Evolutionary conservation across 1,140 invertebrate species (phyloP).

Genomic region (Augochlora pura): DNA sequence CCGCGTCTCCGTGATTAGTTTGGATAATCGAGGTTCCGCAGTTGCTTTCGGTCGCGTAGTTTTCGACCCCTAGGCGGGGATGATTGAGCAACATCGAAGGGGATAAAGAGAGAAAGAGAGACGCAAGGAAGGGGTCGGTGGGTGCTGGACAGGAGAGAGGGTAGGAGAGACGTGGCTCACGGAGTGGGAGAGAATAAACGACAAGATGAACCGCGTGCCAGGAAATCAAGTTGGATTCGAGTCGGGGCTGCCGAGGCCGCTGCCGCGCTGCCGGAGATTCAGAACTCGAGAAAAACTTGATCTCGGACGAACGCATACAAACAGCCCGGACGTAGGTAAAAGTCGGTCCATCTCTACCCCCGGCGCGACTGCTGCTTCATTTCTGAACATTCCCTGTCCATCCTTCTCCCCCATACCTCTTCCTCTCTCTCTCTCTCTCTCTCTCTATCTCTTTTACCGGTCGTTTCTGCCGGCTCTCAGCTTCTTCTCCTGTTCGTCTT

Average conservation of each 20-base stretch:
- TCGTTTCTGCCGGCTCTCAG: too few relatives aligned
- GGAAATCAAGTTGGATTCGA: constrained; percentile 76
- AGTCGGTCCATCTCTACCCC: constrained; percentile 63
- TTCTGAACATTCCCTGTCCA: constrained; percentile 57
- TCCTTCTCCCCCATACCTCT: constrained; percentile 23
- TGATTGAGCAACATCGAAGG: constrained; percentile 40
- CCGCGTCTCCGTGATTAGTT: too few relatives aligned
- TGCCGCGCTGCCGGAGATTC: constrained; percentile 66
- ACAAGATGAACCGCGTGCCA: constrained; percentile 75
- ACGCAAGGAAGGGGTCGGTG: background rate
- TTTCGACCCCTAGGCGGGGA: background rate
- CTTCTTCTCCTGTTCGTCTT: constrained; percentile 25
- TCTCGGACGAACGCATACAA: constrained; percentile 68
- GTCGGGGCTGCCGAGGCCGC: constrained; percentile 48
- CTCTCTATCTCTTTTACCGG: constrained; percentile 2
- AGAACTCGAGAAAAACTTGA: constrained; percentile 77
- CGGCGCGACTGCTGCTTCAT: constrained; percentile 51
- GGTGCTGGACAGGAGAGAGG: background rate
- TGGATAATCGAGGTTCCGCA: too few relatives aligned
- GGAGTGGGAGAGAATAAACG: constrained; percentile 63
- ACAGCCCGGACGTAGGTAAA: constrained; percentile 54
- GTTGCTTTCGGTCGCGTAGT: too few relatives aligned
- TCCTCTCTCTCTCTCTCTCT: constrained; percentile 15
- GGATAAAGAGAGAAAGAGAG: constrained; percentile 13
- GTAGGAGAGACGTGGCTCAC: background rate